Base-by-base conservation (phyloP, 1,140 invertebrate genomes). In the Sitobion miscanthi region DNA sequence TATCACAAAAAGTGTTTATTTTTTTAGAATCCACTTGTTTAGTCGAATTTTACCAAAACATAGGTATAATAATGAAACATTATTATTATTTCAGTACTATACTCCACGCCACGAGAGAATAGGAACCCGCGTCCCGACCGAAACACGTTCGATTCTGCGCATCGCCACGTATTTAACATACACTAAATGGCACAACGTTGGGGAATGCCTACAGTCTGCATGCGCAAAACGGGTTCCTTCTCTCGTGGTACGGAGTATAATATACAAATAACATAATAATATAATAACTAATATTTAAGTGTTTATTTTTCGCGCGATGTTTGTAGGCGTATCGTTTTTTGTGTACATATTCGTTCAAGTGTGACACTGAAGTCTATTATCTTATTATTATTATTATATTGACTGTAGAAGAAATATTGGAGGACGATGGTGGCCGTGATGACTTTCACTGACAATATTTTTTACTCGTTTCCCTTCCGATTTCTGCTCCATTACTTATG, bases 391-490 rank as follows among this genome's bases (percentile, higher is more conserved):
- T 49, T 17, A 21, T 21, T 54, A 54, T 54, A 54, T 54, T 23
- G 52, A 54, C 7, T 54, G n/a, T 77, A n/a, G 62, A n/a, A 77
- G 14, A n/a, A 77, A n/a, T 77, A 77, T 77, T 35, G 30, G 23
- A 11, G 21, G 38, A 25, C 45, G 30, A 49, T 6, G 45, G 3
- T 23, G 7, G 7, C 25, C 38, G n/a, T 77, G 30, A 54, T 45
- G 52, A 38, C 90, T 91, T 91, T 91, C 90, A 91, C 90, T 69
- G 57, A 30, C 20, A 42, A 35, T 90, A 30, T 47, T 47, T 47
- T 47, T 85, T 86, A 42, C 23, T 23, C 83, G 30, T 87, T 45
- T 47, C 85, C 25, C 11, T 45, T 86, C 83, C 85, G 45, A 87
- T 87, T 87, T 47, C 42, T 45, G 85, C 25, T 87, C 85, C n/a